A percentile compares a stretch with the other conserved stretches of the same genome.
Conservation (phyloP, 2,888 invertebrate species). For the Agriopis leucophaearia region DNA sequence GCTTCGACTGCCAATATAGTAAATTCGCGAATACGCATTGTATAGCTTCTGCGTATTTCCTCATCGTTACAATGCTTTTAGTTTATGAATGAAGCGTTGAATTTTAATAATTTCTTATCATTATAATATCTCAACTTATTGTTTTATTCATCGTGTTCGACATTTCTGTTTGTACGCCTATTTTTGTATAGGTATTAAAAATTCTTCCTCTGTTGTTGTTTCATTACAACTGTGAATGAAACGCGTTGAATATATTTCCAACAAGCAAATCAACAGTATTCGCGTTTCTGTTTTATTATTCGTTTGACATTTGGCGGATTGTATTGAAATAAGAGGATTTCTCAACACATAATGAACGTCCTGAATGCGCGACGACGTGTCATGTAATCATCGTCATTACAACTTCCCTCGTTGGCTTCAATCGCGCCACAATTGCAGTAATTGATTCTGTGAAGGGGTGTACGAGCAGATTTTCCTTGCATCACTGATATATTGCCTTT, state of each 20-base stretch:
- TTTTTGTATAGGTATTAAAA: conserved; percentile 2
- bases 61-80: conserved; percentile 74
- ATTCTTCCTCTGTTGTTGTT: not conserved
- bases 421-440: conserved; percentile 57
- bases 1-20: conserved; percentile 71
- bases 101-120: conserved; percentile 63
- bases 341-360: conserved; percentile 51
- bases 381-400: conserved; percentile 56
- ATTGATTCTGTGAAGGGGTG: conserved; percentile 58
- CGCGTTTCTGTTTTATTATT: conserved; percentile 27
- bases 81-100: conserved; percentile 78
- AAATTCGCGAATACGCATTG: conserved; percentile 79
- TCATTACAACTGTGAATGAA: conserved; percentile 5
- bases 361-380: conserved; percentile 54
- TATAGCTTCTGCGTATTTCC: conserved; percentile 83
- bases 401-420: conserved; percentile 52
- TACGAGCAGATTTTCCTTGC: conserved; percentile 24
- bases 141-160: conserved; percentile 13
- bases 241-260: conserved; percentile 2
- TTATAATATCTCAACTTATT: too few species aligned
- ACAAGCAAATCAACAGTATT: not conserved
- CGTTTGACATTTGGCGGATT: conserved; percentile 41
- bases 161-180: not conserved
- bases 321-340: conserved; percentile 43
- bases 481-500: conserved; percentile 13